Evolutionary conservation across 2,113 vertebrate species (phyloP).

Genomic region (Corvus cornix): DNA sequence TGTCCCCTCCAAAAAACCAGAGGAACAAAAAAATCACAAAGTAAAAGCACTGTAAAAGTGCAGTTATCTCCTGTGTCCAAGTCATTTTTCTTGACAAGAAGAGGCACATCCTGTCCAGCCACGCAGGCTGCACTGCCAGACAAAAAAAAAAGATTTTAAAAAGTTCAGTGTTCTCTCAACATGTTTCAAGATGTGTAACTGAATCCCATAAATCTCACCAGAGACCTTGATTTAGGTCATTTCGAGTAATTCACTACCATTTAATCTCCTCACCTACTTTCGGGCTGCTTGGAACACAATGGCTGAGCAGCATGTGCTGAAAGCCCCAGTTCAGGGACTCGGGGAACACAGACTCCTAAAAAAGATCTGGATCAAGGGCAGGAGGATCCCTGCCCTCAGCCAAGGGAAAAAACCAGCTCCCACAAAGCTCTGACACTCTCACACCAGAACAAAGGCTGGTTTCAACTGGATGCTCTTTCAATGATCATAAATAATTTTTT

Average conservation of each 20-base stretch:
- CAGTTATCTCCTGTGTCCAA: not conserved
- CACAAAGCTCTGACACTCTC: rapidly evolving
- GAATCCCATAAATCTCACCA: not conserved
- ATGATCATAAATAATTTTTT: rapidly evolving
- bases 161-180: not conserved
- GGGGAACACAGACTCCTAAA: not conserved
- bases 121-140: not conserved
- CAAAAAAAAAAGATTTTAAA: not conserved
- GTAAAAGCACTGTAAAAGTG: not conserved
- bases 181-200: not conserved
- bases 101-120: not conserved
- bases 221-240: slow-evolving; percentile 1
- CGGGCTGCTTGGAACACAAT: not conserved
- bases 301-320: not conserved
- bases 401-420: not conserved
- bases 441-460: not conserved
- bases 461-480: not conserved
- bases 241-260: not conserved
- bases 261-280: not conserved
- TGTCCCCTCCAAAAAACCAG: not conserved
- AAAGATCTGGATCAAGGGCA: not conserved
- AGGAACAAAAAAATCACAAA: not conserved
- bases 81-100: not conserved
- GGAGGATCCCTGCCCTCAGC: not conserved
- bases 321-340: not conserved